phyloP scores from a whole-genome alignment of 2,888 invertebrate genomes.

The Endotricha flammealis region DNA sequence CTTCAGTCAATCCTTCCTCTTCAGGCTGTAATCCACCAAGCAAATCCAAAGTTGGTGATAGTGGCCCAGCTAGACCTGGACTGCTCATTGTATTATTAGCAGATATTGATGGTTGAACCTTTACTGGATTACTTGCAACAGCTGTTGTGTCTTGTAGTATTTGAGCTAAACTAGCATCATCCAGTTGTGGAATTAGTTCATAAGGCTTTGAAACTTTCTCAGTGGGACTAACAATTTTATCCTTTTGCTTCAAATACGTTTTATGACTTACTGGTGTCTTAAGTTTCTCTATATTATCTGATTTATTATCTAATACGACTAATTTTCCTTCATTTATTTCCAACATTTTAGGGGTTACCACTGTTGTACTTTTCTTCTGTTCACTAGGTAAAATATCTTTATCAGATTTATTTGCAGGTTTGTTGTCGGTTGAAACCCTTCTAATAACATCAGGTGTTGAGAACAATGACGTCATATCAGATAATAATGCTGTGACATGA shows the following conservation, averaged over 20 bases:
- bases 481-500: constrained; percentile 72
- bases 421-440: constrained; percentile 78
- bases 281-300: constrained; percentile 31
- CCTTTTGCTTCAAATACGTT: constrained; percentile 44
- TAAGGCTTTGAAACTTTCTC: constrained; percentile 52
- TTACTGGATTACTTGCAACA: constrained; percentile 39
- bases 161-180: constrained; percentile 70
- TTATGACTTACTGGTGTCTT: constrained; percentile 34
- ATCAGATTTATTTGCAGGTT: constrained; percentile 64
- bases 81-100: constrained; percentile 60
- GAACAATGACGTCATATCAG: constrained; percentile 84
- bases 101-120: constrained; percentile 47
- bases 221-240: constrained; percentile 29
- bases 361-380: constrained; percentile 27
- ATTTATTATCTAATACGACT: constrained; percentile 21
- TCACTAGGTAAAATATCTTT: constrained; percentile 51
- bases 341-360: constrained; percentile 22
- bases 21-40: constrained; percentile 80
- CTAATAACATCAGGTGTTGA: constrained; percentile 88
- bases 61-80: constrained; percentile 69
- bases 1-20: constrained; percentile 82
- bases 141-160: constrained; percentile 64
- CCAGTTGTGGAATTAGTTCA: constrained; percentile 67
- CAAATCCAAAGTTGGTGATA: constrained; percentile 79
- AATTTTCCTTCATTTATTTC: constrained; percentile 26